These are phyloP conservation scores for Synergus gifuensis DNA, from an alignment of 2,888 invertebrate species.

Conservation along the genomic window DNA sequence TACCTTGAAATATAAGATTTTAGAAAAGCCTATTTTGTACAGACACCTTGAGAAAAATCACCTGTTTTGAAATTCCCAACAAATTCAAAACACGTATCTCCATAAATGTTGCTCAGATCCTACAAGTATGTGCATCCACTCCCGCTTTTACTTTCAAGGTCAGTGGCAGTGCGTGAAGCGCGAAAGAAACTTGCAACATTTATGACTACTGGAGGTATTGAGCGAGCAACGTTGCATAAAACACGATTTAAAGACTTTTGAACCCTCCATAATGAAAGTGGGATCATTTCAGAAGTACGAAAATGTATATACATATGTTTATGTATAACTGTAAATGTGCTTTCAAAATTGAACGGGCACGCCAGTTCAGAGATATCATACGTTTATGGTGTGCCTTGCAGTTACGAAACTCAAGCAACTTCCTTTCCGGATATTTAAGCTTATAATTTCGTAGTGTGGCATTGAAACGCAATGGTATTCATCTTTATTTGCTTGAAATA, in stretches of 20 bases:
- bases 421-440: slow-evolving; percentile 29
- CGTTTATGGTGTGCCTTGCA: slow-evolving; percentile 1
- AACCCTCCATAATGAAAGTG: slow-evolving; percentile 37
- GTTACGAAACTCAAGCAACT: slow-evolving; percentile 29
- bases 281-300: not conserved
- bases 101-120: slow-evolving; percentile 25
- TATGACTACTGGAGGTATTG: slow-evolving; percentile 46
- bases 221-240: slow-evolving; percentile 43
- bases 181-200: slow-evolving; percentile 43
- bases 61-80: slow-evolving; percentile 7
- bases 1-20: not conserved
- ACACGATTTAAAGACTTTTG: slow-evolving; percentile 49
- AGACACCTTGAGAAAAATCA: not conserved
- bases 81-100: slow-evolving; percentile 10
- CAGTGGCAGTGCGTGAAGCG: slow-evolving; percentile 39
- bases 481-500: not conserved
- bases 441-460: slow-evolving; percentile 26
- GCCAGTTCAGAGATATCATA: not conserved
- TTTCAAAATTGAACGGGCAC: slow-evolving; percentile 1
- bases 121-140: slow-evolving; percentile 8
- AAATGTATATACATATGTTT: not conserved
- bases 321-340: not conserved
- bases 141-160: slow-evolving; percentile 26
- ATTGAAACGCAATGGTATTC: slow-evolving; percentile 12
- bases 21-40: not conserved